Conservation (phyloP, 2,113 vertebrate genomes). For the Rhineura floridana region DNA sequence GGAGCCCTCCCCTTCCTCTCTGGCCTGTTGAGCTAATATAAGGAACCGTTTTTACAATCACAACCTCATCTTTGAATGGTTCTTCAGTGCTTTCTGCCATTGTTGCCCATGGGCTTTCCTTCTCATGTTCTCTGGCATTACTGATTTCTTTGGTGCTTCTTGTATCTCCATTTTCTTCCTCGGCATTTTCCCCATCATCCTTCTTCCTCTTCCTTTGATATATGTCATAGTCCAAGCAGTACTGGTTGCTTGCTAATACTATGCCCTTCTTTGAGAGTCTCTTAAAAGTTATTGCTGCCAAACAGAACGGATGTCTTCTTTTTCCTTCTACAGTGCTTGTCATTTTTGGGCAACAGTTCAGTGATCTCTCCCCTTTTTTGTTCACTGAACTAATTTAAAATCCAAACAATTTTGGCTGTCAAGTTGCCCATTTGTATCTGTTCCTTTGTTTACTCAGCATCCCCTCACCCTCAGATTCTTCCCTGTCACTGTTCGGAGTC, state of each 20-base stretch:
- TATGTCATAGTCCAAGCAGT: conserved; percentile 47
- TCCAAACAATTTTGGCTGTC: conserved; percentile 72
- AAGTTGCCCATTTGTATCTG: conserved; percentile 67
- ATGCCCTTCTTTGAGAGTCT: conserved; percentile 27
- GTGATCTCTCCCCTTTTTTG: conserved; percentile 74
- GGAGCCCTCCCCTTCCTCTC: conserved; percentile 41
- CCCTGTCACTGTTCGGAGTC: conserved; percentile 64
- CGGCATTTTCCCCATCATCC: conserved; percentile 30
- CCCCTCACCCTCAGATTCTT: conserved; percentile 51
- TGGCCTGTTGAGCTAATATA: conserved; percentile 28
- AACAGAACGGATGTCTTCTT: conserved; percentile 45
- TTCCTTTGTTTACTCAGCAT: conserved; percentile 55
- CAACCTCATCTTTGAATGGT: conserved; percentile 48
- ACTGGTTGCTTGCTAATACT: conserved; percentile 17
- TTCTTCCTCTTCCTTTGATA: conserved; percentile 47
- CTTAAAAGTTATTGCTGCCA: conserved; percentile 56
- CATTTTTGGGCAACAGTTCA: conserved; percentile 75
- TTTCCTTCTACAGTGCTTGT: conserved; percentile 55
- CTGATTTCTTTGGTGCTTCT: conserved; percentile 40
- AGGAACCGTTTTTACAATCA: conserved; percentile 46
- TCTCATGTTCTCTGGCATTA: conserved; percentile 30
- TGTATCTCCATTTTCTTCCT: conserved; percentile 44
- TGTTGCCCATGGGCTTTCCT: conserved; percentile 12
- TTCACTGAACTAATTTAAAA: conserved; percentile 74
- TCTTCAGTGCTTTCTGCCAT: conserved; percentile 55